These are phyloP conservation scores for Helicoverpa assulta DNA, from an alignment of 2,888 invertebrate genomes.

Conservation along the genomic window DNA sequence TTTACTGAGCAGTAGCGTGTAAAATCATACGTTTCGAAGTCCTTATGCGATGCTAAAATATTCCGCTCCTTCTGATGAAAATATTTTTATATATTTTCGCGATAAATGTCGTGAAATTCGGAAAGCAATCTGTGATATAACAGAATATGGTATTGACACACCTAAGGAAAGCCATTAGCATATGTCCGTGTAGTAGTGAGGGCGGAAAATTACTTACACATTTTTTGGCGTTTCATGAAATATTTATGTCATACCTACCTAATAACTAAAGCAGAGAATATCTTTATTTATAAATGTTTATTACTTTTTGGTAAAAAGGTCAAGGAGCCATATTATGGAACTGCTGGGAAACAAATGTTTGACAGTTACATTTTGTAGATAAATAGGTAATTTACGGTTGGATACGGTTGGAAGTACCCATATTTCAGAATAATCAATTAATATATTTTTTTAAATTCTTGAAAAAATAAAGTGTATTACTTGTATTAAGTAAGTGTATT, in stretches of 20 bases:
- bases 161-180: slow-evolving; percentile 51
- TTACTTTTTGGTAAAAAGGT: no score
- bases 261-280: no score
- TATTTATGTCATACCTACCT: slow-evolving; percentile 32
- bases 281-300: no score
- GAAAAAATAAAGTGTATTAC: neutral
- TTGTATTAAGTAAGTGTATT: neutral
- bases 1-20: slow-evolving; percentile 48
- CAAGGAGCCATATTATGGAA: neutral
- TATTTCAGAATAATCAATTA: no score
- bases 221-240: slow-evolving; percentile 49
- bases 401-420: no score
- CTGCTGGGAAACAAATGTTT: neutral
- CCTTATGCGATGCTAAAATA: slow-evolving; percentile 59
- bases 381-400: neutral
- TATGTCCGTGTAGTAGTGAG: slow-evolving; percentile 37
- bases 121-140: slow-evolving; percentile 53
- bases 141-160: slow-evolving; percentile 61
- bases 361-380: neutral
- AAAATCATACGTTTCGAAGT: slow-evolving; percentile 46
- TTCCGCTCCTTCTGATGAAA: slow-evolving; percentile 53
- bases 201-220: slow-evolving; percentile 57
- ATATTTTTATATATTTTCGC: slow-evolving; percentile 60
- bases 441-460: no score
- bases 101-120: slow-evolving; percentile 51